Conservation (phyloP, 2,113 vertebrate species). For the Alligator sinensis region DNA sequence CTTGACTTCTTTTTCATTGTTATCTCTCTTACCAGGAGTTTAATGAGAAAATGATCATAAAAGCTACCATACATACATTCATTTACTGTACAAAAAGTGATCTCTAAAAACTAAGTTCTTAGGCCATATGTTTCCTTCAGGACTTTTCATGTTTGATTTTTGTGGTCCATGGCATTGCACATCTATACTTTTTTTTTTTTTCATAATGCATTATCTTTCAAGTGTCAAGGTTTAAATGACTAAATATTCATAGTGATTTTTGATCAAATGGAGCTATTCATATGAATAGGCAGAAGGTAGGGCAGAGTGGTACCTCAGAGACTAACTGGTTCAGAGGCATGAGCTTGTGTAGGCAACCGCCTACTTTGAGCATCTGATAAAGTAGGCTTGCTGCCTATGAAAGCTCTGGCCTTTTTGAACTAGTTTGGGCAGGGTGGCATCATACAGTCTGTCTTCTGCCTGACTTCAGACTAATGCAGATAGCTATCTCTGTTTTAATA, state of each 20-base stretch:
- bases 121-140: background rate
- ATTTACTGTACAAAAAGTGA: background rate
- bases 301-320: too few species aligned
- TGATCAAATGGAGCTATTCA: background rate
- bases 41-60: constrained; percentile 26
- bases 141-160: background rate
- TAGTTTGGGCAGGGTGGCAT: too few species aligned
- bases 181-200: background rate
- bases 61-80: background rate
- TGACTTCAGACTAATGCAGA: too few species aligned
- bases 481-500: background rate
- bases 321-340: too few species aligned
- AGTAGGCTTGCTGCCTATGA: too few species aligned
- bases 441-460: too few species aligned
- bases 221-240: background rate
- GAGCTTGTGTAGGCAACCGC: too few species aligned
- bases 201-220: constrained; percentile 8
- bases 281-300: background rate
- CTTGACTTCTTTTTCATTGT: constrained; percentile 21
- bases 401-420: too few species aligned
- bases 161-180: background rate
- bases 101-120: too few species aligned
- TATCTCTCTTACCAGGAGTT: constrained; percentile 10
- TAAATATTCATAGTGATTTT: background rate
- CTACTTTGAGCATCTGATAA: too few species aligned